phyloP scores from a whole-genome alignment of 2,113 vertebrate genomes.

The Psilopogon haemacephalus region DNA sequence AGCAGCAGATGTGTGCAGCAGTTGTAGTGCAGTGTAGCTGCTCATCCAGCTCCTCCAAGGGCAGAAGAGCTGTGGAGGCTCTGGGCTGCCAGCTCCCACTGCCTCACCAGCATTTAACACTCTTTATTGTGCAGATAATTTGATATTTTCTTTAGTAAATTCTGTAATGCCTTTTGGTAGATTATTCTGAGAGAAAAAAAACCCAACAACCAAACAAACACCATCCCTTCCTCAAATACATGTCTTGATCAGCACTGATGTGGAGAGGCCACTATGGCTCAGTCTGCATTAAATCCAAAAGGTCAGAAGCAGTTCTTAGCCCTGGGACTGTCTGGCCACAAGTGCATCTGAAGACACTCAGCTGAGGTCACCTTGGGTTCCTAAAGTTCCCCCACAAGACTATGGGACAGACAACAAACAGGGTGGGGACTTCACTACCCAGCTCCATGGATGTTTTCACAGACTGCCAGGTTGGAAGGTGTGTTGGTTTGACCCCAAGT shows the following conservation, averaged over 20 bases:
- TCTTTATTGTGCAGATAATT: no score
- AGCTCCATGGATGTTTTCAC: not conserved
- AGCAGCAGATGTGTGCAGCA: fast-evolving
- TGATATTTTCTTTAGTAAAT: no score
- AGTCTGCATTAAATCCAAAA: not conserved
- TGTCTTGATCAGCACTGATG: not conserved
- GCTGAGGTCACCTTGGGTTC: not conserved
- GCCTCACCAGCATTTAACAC: no score
- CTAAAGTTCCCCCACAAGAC: not conserved
- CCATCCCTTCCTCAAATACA: fast-evolving
- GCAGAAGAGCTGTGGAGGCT: not conserved
- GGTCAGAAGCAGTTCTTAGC: not conserved
- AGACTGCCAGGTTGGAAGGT: no score
- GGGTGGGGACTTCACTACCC: not conserved
- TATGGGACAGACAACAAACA: not conserved
- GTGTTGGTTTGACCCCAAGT: no score
- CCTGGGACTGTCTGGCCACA: not conserved
- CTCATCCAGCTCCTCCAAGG: not conserved
- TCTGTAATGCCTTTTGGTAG: no score
- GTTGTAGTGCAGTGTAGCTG: not conserved
- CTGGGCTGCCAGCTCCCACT: not conserved
- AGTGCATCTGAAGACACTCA: not conserved
- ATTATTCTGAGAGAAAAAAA: no score
- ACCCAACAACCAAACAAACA: not conserved
- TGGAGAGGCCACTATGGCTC: not conserved